A percentile compares a stretch with the other conserved stretches of the same genome.
Conservation (phyloP, 2,797 vertebrate genomes). For the Scarus forsteni region DNA sequence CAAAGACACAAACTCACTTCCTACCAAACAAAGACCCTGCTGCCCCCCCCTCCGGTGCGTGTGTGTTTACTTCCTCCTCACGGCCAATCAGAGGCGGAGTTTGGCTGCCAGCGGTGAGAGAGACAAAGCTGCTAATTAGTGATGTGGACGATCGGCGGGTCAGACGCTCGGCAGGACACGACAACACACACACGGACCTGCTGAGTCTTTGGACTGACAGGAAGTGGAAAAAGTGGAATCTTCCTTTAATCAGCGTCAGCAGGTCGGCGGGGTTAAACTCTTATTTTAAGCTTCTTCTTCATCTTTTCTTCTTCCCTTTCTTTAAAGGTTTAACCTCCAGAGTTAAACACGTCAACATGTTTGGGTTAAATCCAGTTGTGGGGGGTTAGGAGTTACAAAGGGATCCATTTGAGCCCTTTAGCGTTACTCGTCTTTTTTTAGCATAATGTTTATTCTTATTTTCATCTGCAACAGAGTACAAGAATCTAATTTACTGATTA, state of each 20-base stretch:
- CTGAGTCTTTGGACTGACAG: slow-evolving; percentile 47
- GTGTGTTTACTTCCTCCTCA: slow-evolving; percentile 48
- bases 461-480: no score
- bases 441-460: no score
- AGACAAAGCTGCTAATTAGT: slow-evolving; percentile 73
- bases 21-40: slow-evolving; percentile 44
- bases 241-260: slow-evolving; percentile 52
- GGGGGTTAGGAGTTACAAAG: no score
- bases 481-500: no score
- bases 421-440: no score
- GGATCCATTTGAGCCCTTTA: no score
- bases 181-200: slow-evolving; percentile 46
- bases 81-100: slow-evolving; percentile 64
- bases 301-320: background rate
- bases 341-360: background rate
- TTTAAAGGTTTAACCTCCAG: slow-evolving; percentile 4
- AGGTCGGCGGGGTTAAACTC: slow-evolving; percentile 51
- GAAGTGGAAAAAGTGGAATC: slow-evolving; percentile 27
- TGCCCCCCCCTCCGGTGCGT: slow-evolving; percentile 4
- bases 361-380: background rate
- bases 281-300: slow-evolving; percentile 13
- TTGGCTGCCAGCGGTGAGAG: slow-evolving; percentile 46
- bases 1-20: slow-evolving; percentile 39
- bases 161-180: slow-evolving; percentile 60
- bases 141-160: slow-evolving; percentile 50